phyloP scores from a whole-genome alignment of 2,113 vertebrate species.

The Phyllopteryx taeniolatus region DNA sequence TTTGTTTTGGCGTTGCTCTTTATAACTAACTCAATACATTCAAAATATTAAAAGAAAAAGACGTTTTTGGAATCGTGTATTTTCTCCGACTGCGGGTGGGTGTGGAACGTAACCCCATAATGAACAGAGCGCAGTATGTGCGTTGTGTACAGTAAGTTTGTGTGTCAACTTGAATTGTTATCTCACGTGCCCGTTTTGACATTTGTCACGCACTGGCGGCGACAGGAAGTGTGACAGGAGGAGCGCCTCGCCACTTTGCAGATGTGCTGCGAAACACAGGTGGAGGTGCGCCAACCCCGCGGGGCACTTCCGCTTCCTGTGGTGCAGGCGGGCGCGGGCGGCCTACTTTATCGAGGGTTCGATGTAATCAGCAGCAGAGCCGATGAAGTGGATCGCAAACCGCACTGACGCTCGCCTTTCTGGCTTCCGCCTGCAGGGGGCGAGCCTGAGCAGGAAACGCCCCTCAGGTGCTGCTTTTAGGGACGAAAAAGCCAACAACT shows the following conservation, averaged over 20 bases:
- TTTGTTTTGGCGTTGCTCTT: too few species aligned
- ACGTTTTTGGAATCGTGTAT: too few species aligned
- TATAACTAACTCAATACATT: too few species aligned
- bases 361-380: conserved; percentile 65
- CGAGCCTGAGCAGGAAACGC: neutral
- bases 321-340: conserved; percentile 52
- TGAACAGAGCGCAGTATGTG: too few species aligned
- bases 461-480: neutral
- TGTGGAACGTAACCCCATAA: too few species aligned
- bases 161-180: neutral
- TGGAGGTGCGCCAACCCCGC: conserved; percentile 33
- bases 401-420: neutral
- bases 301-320: conserved; percentile 67
- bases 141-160: neutral
- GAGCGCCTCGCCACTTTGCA: neutral
- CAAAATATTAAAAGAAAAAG: too few species aligned
- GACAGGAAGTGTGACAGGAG: conserved; percentile 1
- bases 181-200: neutral
- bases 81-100: too few species aligned
- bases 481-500: neutral
- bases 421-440: conserved; percentile 3
- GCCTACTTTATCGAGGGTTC: conserved; percentile 65
- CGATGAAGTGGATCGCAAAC: neutral
- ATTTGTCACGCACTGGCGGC: conserved; percentile 9
- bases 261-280: conserved; percentile 36